Evolutionary conservation across 2,888 invertebrate genomes (phyloP), one percentile per base, ranked within the genome.

Genomic region (Diplolepis rosae): DNA sequence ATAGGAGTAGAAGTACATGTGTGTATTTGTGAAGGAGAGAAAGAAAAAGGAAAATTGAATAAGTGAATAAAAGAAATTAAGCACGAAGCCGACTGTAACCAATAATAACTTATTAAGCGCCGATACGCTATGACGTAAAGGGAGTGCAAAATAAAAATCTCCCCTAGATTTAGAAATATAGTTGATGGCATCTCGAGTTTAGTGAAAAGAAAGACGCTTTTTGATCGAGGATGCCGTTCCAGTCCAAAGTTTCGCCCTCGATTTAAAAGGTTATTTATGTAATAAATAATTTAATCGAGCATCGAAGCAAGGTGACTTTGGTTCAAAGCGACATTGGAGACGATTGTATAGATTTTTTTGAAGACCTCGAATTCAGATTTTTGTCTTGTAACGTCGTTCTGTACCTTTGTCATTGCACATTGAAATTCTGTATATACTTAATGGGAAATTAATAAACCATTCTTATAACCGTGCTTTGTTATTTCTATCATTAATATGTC

Each of bases 271-370:
- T 70, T 69, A 70, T 48, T 70, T 69, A 71, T 68, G 15, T 54
- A 71, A 70, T 68, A 56, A 66, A 52, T 69, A 70, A 68, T 68
- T 70, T 65, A 68, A 71, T 69, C 68, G 70, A 9, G 68, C 66
- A 75, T 77, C 72, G 78, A 77, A 71, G 73, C 65, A 72, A 70
- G 28, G 71, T 82, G 88, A 83, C 87, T 84, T 80, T 88, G 88
- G 87, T 87, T 87, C 87, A 87, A 79, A 87, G 86, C 79, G 82
- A 83, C 87, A 86, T 87, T 87, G 83, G 84, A 81, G 84, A 84
- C 78, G 72, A 78, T 69, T 84, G 82, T 84, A 82, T 81, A 84
- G 77, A 79, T 66, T 80, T 73, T 68, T 80, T 74, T 79, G 65
- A 70, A 30, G 67, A 67, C 69, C 28, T 45, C 45, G 70, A 76